Base-by-base conservation (phyloP, 2,888 invertebrate genomes). In the Spisula subtruncata region DNA sequence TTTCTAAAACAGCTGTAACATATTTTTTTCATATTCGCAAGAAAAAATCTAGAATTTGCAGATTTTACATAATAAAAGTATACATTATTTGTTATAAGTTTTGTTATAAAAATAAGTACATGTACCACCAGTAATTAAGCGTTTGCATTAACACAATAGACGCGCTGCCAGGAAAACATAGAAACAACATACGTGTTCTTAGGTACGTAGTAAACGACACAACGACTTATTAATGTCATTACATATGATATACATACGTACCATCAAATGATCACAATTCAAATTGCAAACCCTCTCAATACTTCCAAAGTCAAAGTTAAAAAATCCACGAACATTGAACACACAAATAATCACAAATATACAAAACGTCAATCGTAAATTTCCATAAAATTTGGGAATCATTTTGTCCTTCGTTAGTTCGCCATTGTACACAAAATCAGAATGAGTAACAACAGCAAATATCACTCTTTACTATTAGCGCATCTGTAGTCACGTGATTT, bases 401-500 rank as follows among this genome's bases (percentile, higher is more conserved):
- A 85, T 85, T 56, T 79, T 85, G 85, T 85, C 85, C 85, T 41
- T 85, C n/a, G 80, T 85, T 80, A 32, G 35, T 54, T 85, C 79
- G 85, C 85, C 85, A 85, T 85, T 80, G 80, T 85, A 85, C 85
- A 85, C 85, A 85, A 75, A 60, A 79, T 85, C 35, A 79, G 75
- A 85, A 54, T 80, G 85, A 85, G 85, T 79, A 41, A 85, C n/a
- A n/a, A n/a, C 66, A 48, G 51, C 51, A 81, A 81, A 81, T 25
- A 51, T 81, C 35, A 56, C 60, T 35, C 25, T 35, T 35, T 48
- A 29, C n/a, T 75, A 71, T 85, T 85, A 80, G 85, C 85, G 85
- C 85, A 85, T 79, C 35, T 29, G 54, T 25, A 54, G 35, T 85
- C 85, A 79, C 85, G 85, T 85, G 85, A 85, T 41, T 6, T 6